Conservation (phyloP, 1,140 invertebrate genomes). For the Apis cerana region DNA sequence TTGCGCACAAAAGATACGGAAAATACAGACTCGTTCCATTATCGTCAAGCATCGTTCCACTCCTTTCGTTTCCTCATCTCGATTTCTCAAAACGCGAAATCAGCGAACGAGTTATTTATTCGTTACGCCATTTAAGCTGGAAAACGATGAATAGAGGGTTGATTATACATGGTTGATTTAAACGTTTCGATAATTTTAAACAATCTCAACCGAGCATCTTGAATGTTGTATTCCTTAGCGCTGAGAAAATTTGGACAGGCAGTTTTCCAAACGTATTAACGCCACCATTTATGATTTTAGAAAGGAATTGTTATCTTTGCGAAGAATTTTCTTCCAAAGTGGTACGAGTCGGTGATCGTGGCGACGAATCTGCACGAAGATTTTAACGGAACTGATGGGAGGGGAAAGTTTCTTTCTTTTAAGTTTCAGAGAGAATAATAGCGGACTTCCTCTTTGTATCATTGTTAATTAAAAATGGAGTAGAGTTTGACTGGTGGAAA, state of each 20-base stretch:
- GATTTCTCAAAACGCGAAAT: background rate
- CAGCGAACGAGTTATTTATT: background rate
- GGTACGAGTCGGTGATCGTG: constrained; percentile 3
- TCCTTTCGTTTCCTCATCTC: background rate
- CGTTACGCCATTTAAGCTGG: background rate
- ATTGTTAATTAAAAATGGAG: constrained; percentile 3
- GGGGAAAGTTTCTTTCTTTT: background rate
- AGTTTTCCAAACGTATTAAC: constrained; percentile 20
- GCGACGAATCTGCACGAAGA: background rate
- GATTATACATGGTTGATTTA: constrained; percentile 14
- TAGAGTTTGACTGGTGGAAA: background rate
- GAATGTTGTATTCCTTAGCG: background rate
- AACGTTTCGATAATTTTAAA: constrained; percentile 23
- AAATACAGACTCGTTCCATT: background rate
- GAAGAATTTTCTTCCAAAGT: constrained; percentile 1
- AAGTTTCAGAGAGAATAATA: background rate
- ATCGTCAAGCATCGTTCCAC: background rate
- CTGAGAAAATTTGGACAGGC: constrained; percentile 10
- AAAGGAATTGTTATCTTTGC: constrained; percentile 2
- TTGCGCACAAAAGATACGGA: background rate
- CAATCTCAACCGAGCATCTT: background rate
- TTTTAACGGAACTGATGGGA: no score
- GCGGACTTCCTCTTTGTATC: background rate
- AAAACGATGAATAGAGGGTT: background rate
- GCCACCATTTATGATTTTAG: background rate